Base-by-base conservation (phyloP, 1,140 invertebrate species). In the Drosophila fuyamai region DNA sequence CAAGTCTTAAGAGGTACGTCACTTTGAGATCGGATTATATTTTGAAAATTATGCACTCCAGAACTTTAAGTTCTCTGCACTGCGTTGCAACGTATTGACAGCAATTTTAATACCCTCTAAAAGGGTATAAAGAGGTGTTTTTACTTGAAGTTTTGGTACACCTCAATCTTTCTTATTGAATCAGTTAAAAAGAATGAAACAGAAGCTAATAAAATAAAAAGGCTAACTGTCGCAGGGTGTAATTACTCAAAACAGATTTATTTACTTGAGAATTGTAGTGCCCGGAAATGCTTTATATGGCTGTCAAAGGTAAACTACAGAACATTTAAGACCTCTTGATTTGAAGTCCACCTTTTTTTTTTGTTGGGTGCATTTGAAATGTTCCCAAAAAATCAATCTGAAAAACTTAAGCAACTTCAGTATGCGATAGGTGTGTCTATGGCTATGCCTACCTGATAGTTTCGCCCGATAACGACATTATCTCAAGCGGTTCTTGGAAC, bases 391-490 rank as follows among this genome's bases (percentile, higher is more conserved):
- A 32, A 32, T 48, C 18, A 47, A 23, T 27, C 23, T 29, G n/a
- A 13, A 23, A 29, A 48, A 29, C 46, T 48, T 13, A 5, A 27
- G n/a, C 18, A 48, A n/a, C 23, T 47, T 27, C 6, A n/a, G 46
- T n/a, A 13, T n/a, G 23, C 6, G 12, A 18, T 8, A 10, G 43
- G 43, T 13, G 23, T 48, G 13, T 6, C 18, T 2, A 23, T 23
- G 23, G 23, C 23, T 0, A 48, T 13, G 12, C 1, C 35, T 48
- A 56, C 50, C 41, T 71, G 67, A 70, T 71, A 29, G 67, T 48
- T 57, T 10, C 63, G 65, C 27, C 35, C 29, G 67, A 71, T 71
- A 55, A 13, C 18, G 27, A 41, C n/a, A 29, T 36, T 71, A 71
- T 71, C 43, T 40, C 5, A n/a, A 14, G 36, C 12, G 13, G 2